These are phyloP conservation scores for Etheostoma cragini DNA, from an alignment of 2,113 vertebrate species.

Conservation along the genomic window DNA sequence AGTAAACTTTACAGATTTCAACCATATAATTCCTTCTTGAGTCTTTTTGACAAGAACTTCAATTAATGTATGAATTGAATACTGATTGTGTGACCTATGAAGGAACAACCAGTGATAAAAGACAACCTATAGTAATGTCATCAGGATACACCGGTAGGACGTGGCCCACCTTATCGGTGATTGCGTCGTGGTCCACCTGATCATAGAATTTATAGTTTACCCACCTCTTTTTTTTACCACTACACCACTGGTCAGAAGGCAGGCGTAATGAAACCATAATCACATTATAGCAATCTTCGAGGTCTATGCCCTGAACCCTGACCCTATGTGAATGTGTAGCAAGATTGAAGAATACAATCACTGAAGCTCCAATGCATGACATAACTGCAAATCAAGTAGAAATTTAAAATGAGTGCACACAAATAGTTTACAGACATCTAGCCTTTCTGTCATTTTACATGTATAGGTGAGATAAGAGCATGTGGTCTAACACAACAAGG, in stretches of 20 bases:
- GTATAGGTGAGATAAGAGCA: neutral
- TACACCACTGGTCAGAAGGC: slow-evolving; percentile 11
- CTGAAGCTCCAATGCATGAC: neutral
- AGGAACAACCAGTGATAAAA: too few species aligned
- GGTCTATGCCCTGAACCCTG: neutral
- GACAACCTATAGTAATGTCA: too few species aligned
- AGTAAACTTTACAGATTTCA: too few species aligned
- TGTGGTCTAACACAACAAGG: neutral
- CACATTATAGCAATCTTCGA: neutral
- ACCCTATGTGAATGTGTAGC: neutral
- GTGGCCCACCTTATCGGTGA: too few species aligned
- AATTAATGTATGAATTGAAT: too few species aligned
- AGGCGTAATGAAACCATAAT: slow-evolving; percentile 15
- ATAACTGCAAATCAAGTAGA: neutral
- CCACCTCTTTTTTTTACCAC: too few species aligned
- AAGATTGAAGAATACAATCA: neutral
- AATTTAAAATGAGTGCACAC: neutral
- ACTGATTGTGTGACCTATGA: too few species aligned
- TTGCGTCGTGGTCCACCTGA: too few species aligned
- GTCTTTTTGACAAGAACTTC: too few species aligned
- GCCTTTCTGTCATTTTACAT: neutral
- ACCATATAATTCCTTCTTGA: too few species aligned
- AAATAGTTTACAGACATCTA: neutral
- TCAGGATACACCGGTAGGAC: too few species aligned
- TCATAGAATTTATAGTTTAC: too few species aligned